Evolutionary conservation across 2,113 vertebrate genomes (phyloP), one percentile per base, ranked within the genome.

Genomic region (Lamprotornis superbus): DNA sequence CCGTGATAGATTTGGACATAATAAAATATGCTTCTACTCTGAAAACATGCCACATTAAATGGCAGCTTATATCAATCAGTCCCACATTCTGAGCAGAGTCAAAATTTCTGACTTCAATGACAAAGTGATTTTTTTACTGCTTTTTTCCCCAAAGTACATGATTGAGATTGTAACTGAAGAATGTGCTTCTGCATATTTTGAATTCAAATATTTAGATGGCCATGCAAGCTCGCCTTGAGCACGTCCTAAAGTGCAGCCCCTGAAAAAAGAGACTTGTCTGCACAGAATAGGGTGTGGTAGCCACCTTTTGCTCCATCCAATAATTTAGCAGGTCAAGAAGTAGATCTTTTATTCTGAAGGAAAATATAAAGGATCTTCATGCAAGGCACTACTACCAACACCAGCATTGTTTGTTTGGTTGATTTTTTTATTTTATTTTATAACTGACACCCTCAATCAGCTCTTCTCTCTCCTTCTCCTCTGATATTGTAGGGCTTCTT

Each of bases 291-390:
- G 19, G 18, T 30, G 50, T 49, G 21, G 4, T 24, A 74, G 27
- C 5, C 52, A 60, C n/a, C 11, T 65, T 74, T 37, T 56, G 6
- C 46, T 84, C 31, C 11, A 47, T 42, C 10, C 15, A 55, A 15
- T 23, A 74, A 60, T 39, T 60, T 55, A 47, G 12, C 33, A 50
- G 31, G 11, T 44, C 27, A 57, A 21, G 44, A 64, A 53, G 7
- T 5, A 39, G 30, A 37, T 33, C 0, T 46, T 68, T 59, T 86
- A 37, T 20, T 12, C 12, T 57, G 19, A 46, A 69, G 24, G 27
- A 70, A 30, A 79, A 53, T 5, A 44, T 20, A 37, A 52, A 40
- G 1, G 5, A 33, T 1, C 8, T 65, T 70, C 1, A 0, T 50
- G 14, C 15, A 83, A 89, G 46, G 57, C 12, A 33, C 12, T 44